Conservation (phyloP, 2,797 vertebrate species). For the Bradypodion ventrale region DNA sequence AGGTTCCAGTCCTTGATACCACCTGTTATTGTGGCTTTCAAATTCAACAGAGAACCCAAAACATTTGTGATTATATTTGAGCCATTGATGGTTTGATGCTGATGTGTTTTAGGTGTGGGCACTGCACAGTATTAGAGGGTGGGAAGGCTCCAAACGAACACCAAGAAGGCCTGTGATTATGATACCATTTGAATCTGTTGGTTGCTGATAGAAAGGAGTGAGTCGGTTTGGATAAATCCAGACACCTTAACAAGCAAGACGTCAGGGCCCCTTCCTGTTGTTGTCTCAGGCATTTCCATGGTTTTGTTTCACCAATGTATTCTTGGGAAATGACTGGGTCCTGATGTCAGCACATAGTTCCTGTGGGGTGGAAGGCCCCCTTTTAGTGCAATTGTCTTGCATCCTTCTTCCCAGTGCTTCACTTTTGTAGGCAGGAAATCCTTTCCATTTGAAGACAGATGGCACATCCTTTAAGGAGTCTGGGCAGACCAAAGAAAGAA, state of each 20-base stretch:
- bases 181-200: background rate
- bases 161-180: background rate
- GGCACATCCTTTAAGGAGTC: slow-evolving; percentile 17
- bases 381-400: slow-evolving; percentile 22
- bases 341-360: slow-evolving; percentile 19
- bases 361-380: background rate
- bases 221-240: background rate
- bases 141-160: background rate
- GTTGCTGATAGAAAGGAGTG: background rate
- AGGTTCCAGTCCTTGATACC: background rate
- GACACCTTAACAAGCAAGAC: slow-evolving; percentile 15
- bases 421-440: slow-evolving; percentile 30
- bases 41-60: background rate
- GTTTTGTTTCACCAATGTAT: slow-evolving; percentile 24
- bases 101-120: background rate
- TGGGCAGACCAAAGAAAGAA: background rate
- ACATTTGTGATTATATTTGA: background rate
- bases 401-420: slow-evolving; percentile 5
- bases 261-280: slow-evolving; percentile 37
- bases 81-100: no score
- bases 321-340: slow-evolving; percentile 21
- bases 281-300: slow-evolving; percentile 42
- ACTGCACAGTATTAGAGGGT: background rate
- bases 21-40: background rate
- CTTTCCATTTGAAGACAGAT: slow-evolving; percentile 14